Base-by-base conservation (phyloP, 2,797 vertebrate genomes). In the Chloroceryle inda region DNA sequence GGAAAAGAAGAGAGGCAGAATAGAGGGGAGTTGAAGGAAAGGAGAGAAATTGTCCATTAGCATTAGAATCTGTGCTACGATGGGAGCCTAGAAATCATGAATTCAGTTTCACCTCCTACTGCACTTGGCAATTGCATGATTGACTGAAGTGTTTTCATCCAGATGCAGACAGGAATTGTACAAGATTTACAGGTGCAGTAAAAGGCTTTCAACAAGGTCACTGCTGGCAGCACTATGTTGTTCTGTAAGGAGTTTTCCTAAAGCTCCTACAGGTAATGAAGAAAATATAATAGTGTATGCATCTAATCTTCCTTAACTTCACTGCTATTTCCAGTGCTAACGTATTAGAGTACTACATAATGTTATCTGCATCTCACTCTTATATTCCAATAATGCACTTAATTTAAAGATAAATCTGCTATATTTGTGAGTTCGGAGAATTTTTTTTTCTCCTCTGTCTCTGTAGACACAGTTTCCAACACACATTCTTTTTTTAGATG, bases 91-190 rank as follows among this genome's bases (percentile, higher is more conserved):
- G 55, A 91, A 86, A 83, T 18, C 33, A 21, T 44, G 45, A 75
- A 82, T 88, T 93, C 23, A 38, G 27, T 91, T 87, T 93, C 19
- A 29, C 73, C 62, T 69, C 45, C 55, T 77, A 31, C 71, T 78
- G 42, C 20, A 19, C 50, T 85, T 79, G 79, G 42, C 33, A 88
- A 13, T 52, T 87, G 37, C 24, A 15, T 94, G 78, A 47, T 33
- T 85, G 44, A 75, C 58, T 84, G 35, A 55, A 71, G 14, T 68
- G 68, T 63, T 92, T 95, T 92, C 6, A 4, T 63, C 23, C 1
- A 13, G 42, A 45, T 89, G n/a, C 62, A 68, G 85, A 27, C 62
- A 68, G 77, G 55, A 77, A 58, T 85, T 67, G 22, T 44, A 49
- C 12, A 50, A 68, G 53, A 82, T 87, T 81, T 89, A 59, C 40